Evolutionary conservation across 2,888 invertebrate genomes (phyloP).

Genomic region (Cryptocheilus praepositus): DNA sequence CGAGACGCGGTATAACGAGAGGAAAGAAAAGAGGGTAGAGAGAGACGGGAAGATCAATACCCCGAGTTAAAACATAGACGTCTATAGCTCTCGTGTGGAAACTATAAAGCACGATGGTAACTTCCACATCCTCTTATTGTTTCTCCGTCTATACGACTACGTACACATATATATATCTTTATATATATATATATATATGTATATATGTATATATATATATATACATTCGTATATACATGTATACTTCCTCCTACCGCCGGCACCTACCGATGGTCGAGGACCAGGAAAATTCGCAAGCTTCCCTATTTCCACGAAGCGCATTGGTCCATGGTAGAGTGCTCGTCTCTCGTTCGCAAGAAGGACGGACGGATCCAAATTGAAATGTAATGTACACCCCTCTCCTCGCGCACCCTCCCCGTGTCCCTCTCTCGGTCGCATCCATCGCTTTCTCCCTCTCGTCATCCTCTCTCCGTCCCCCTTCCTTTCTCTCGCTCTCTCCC

Average conservation of each 20-base stretch:
- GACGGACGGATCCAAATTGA: constrained; percentile 68
- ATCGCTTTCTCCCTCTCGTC: constrained; percentile 7
- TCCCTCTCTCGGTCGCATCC: neutral
- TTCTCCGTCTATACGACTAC: constrained; percentile 4
- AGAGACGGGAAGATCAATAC: constrained; percentile 2
- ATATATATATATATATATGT: neutral
- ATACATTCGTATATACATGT: too few species aligned
- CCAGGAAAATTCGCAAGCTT: constrained; percentile 55
- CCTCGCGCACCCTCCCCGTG: constrained; percentile 29
- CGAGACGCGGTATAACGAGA: too few species aligned
- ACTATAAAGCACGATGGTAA: constrained; percentile 34
- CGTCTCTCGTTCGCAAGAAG: constrained; percentile 53
- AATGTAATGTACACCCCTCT: constrained; percentile 68
- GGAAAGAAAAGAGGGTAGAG: too few species aligned
- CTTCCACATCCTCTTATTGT: constrained; percentile 46
- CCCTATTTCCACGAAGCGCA: constrained; percentile 48
- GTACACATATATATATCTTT: neutral
- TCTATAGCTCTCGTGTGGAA: constrained; percentile 19
- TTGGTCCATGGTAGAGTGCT: constrained; percentile 59
- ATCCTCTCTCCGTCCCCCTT: constrained; percentile 43
- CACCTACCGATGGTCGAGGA: constrained; percentile 31
- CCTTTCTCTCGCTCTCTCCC: constrained; percentile 21
- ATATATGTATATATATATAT: constrained; percentile 3
- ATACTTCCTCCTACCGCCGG: neutral
- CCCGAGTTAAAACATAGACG: neutral